A percentile compares a stretch with the other conserved stretches of the same genome.
Evolutionary conservation across 2,113 vertebrate species (phyloP).

Genomic region (Charina bottae): DNA sequence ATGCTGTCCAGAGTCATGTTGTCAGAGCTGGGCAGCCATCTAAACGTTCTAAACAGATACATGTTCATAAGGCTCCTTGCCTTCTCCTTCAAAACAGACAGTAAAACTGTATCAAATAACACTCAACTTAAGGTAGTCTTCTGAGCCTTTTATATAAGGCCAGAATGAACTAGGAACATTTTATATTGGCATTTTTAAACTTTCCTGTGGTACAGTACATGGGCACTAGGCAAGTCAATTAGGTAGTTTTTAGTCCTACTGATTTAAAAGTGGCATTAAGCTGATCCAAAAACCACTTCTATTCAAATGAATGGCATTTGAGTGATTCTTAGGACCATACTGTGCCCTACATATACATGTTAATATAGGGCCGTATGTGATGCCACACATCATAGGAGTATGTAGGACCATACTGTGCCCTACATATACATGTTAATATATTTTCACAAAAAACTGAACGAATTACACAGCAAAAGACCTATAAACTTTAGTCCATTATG

Average conservation of each 20-base stretch:
- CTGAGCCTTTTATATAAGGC: neutral
- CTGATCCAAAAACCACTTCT: neutral
- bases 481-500: slow-evolving; percentile 4
- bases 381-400: too few relatives aligned
- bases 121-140: slow-evolving; percentile 13
- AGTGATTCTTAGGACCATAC: neutral
- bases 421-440: neutral
- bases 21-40: too few relatives aligned
- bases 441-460: slow-evolving; percentile 17
- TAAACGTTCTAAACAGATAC: too few relatives aligned
- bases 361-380: too few relatives aligned
- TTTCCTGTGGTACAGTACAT: neutral
- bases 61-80: neutral
- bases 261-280: neutral
- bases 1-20: too few relatives aligned
- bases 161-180: neutral
- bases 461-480: slow-evolving; percentile 3
- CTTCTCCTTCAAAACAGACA: slow-evolving; percentile 1
- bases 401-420: neutral
- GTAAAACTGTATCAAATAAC: neutral
- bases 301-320: neutral
- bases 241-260: neutral
- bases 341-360: neutral
- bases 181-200: neutral
- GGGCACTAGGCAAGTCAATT: neutral